These are phyloP conservation scores for Poeciliopsis gracilis DNA, from an alignment of 2,797 vertebrate genomes.

Conservation along the genomic window DNA sequence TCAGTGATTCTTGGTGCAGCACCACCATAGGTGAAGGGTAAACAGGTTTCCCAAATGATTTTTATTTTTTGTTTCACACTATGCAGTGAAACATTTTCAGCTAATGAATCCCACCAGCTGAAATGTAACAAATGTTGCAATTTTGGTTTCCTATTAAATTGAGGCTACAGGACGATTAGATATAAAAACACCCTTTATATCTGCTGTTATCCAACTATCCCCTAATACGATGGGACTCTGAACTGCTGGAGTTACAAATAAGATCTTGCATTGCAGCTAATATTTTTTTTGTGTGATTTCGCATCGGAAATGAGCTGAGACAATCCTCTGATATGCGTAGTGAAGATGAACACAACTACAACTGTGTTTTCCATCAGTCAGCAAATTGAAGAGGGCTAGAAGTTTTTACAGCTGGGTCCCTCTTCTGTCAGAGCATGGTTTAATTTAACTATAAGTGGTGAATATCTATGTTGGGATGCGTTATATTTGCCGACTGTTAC, in stretches of 20 bases:
- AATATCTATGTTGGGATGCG: background rate
- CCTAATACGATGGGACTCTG: background rate
- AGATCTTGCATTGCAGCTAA: background rate
- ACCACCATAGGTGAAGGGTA: too few species aligned
- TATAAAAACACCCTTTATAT: background rate
- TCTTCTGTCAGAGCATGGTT: background rate
- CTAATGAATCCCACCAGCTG: too few species aligned
- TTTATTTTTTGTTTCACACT: too few species aligned
- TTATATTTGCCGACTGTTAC: background rate
- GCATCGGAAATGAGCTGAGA: background rate
- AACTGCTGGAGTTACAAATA: background rate
- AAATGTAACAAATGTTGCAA: too few species aligned
- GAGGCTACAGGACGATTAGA: too few species aligned
- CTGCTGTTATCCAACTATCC: background rate
- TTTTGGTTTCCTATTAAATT: too few species aligned
- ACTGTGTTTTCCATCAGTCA: background rate
- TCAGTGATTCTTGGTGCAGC: too few species aligned
- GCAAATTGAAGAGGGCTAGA: background rate
- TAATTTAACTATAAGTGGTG: background rate
- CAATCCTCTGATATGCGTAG: background rate
- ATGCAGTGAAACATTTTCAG: too few species aligned
- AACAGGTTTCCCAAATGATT: too few species aligned
- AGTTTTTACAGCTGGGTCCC: background rate
- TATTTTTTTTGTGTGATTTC: background rate
- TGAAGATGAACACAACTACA: background rate